Percentiles rank a stretch among this genome's conserved stretches.
phyloP scores from a whole-genome alignment of 2,113 vertebrate genomes.

The Dascyllus trimaculatus region DNA sequence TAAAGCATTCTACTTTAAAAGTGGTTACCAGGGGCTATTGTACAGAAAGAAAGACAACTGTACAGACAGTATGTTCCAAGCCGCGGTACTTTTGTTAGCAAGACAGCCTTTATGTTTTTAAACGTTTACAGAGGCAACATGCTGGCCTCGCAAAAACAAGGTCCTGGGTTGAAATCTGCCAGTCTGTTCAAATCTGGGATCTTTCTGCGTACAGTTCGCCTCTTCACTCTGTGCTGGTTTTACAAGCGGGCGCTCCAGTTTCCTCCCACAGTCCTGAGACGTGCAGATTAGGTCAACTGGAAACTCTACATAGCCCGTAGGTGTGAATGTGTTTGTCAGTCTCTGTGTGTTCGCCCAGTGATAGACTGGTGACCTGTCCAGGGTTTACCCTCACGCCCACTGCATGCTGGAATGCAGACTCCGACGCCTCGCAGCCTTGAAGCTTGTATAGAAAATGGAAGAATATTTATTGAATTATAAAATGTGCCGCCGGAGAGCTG shows the following conservation, averaged over 20 bases:
- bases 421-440: background rate
- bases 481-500: background rate
- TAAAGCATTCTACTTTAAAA: background rate
- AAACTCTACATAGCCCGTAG: constrained; percentile 58
- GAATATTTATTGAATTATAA: background rate
- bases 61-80: background rate
- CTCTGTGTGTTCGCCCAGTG: constrained; percentile 40
- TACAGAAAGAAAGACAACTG: background rate
- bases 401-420: constrained; percentile 39
- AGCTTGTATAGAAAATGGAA: constrained; percentile 16
- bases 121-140: background rate
- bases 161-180: constrained; percentile 15
- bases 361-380: constrained; percentile 42
- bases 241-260: constrained; percentile 44
- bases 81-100: background rate
- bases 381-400: constrained; percentile 8
- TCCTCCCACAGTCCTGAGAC: constrained; percentile 52
- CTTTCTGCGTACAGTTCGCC: constrained; percentile 4
- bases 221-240: constrained; percentile 29
- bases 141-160: constrained; percentile 14
- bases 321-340: constrained; percentile 58
- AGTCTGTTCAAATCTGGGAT: constrained; percentile 25
- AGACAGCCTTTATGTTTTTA: background rate
- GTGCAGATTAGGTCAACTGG: constrained; percentile 55
- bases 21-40: background rate